A percentile compares a stretch with the other conserved stretches of the same genome.
phyloP scores from a whole-genome alignment of 2,113 vertebrate species.

The Thinocorus orbignyianus region DNA sequence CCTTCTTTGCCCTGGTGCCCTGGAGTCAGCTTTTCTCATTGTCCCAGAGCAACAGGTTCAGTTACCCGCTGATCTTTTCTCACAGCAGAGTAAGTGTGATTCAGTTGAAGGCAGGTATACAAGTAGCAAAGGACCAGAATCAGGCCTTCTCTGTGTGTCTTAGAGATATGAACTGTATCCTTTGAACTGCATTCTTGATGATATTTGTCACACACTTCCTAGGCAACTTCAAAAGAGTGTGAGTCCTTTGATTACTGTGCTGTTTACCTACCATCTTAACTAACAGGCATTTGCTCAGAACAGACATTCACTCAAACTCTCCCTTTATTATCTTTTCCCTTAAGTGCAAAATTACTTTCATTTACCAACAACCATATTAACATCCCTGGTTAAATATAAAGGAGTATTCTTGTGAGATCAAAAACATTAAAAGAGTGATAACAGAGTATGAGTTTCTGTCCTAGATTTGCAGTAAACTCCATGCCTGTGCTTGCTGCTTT shows the following conservation, averaged over 20 bases:
- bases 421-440: not conserved
- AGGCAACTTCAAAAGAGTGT: slow-evolving; percentile 48
- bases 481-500: not conserved
- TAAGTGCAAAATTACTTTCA: slow-evolving; percentile 8
- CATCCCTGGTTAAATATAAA: slow-evolving; percentile 4
- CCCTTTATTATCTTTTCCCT: slow-evolving; percentile 3
- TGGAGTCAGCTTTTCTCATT: not conserved
- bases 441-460: not conserved
- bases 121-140: not conserved
- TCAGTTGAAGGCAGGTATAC: not conserved
- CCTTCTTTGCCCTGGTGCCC: not conserved
- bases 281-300: slow-evolving; percentile 25
- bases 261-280: slow-evolving; percentile 20
- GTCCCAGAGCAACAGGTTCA: not conserved
- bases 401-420: slow-evolving; percentile 23
- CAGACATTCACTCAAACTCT: slow-evolving; percentile 16
- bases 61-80: not conserved
- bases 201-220: slow-evolving; percentile 51
- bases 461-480: not conserved
- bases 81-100: not conserved
- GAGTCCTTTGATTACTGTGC: slow-evolving; percentile 41
- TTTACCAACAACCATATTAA: slow-evolving; percentile 8
- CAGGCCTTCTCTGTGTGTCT: not conserved
- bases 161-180: not conserved
- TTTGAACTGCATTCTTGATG: slow-evolving; percentile 54